phyloP scores from a whole-genome alignment of 2,797 vertebrate genomes.

The Sebastes goodei region DNA sequence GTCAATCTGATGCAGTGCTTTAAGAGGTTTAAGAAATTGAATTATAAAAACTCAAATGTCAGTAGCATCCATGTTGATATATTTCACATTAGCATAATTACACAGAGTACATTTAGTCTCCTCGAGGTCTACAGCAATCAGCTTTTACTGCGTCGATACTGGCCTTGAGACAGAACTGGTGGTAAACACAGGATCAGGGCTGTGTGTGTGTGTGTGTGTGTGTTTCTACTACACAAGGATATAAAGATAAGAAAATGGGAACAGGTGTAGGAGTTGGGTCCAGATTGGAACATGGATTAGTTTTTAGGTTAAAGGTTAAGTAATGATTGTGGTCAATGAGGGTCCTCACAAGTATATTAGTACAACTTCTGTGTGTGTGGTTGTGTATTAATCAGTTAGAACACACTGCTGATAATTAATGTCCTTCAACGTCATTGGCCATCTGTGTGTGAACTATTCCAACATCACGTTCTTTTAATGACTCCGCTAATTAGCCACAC shows the following conservation, averaged over 20 bases:
- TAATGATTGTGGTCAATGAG: neutral
- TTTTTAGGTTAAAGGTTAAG: slow-evolving; percentile 26
- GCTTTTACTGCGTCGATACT: neutral
- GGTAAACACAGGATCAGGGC: slow-evolving; percentile 10
- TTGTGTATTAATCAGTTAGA: neutral
- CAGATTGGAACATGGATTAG: slow-evolving; percentile 19
- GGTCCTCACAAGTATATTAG: slow-evolving; percentile 26
- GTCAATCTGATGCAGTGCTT: too few relatives aligned
- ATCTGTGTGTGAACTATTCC: slow-evolving; percentile 45
- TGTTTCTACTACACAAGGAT: neutral
- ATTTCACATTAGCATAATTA: neutral
- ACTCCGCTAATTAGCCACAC: slow-evolving; percentile 36
- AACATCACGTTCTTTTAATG: slow-evolving; percentile 27
- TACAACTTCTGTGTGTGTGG: neutral
- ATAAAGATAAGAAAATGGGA: slow-evolving; percentile 3
- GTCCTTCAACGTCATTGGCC: slow-evolving; percentile 43
- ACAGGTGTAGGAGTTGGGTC: slow-evolving; percentile 16
- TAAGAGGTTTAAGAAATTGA: neutral
- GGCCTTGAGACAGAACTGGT: slow-evolving; percentile 10
- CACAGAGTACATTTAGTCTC: neutral
- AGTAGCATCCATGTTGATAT: neutral
- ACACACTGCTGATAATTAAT: slow-evolving; percentile 51
- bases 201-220: neutral
- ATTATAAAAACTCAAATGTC: neutral
- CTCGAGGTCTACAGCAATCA: neutral